Evolutionary conservation across 2,113 vertebrate genomes (phyloP).

Genomic region (Azemiops feae): DNA sequence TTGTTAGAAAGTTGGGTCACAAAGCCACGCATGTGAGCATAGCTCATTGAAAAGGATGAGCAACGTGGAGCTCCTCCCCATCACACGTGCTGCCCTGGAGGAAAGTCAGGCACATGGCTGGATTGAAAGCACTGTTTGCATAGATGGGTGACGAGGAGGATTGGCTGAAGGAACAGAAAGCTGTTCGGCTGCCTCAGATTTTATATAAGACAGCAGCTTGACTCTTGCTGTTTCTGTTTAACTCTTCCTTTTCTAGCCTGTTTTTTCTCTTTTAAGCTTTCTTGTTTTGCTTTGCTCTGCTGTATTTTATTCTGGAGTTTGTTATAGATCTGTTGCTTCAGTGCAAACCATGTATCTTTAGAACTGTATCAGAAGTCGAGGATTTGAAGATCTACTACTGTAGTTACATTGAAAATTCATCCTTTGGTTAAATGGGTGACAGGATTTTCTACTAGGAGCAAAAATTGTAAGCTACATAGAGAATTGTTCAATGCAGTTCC

Average conservation of each 20-base stretch:
- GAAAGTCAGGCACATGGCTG: slow-evolving; percentile 42
- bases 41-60: background rate
- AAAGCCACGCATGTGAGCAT: slow-evolving; percentile 58
- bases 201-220: slow-evolving; percentile 45
- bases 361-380: background rate
- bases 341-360: background rate
- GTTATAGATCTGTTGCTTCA: background rate
- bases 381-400: background rate
- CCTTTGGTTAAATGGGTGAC: background rate
- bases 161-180: slow-evolving; percentile 26
- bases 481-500: background rate
- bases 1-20: slow-evolving; percentile 35
- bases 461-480: background rate
- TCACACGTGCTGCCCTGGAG: slow-evolving; percentile 57
- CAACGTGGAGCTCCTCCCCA: slow-evolving; percentile 57
- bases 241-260: slow-evolving; percentile 18
- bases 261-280: background rate
- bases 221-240: slow-evolving; percentile 33
- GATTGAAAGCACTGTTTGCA: slow-evolving; percentile 53
- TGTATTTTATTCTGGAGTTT: background rate
- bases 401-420: background rate
- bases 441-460: background rate
- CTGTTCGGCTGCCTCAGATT: slow-evolving; percentile 23
- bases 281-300: background rate
- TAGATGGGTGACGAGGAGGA: slow-evolving; percentile 59